Percentiles rank a stretch among this genome's conserved stretches.
phyloP scores from a whole-genome alignment of 1,140 invertebrate species.

The Drosophila kikkawai region DNA sequence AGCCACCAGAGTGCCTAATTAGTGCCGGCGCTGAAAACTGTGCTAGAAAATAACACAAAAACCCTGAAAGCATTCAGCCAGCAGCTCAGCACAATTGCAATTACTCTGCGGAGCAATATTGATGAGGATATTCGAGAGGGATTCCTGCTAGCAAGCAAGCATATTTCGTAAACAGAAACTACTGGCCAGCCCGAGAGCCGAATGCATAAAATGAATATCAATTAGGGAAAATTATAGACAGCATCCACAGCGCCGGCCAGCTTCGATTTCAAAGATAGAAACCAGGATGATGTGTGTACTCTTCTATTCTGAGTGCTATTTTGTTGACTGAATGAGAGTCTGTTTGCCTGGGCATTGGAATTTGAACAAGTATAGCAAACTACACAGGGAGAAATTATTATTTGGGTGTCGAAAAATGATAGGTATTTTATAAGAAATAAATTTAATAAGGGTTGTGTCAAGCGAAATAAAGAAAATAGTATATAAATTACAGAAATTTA shows the following conservation, averaged over 20 bases:
- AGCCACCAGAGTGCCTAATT: constrained; percentile 33
- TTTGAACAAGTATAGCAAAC: constrained; percentile 9
- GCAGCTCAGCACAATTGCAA: constrained; percentile 18
- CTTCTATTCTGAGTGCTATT: constrained; percentile 11
- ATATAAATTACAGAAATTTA: not conserved
- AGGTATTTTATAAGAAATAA: not conserved
- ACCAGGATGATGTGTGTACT: constrained; percentile 8
- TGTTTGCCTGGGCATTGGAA: constrained; percentile 1
- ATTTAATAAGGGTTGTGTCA: no score
- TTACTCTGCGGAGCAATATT: constrained; percentile 18
- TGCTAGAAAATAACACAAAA: constrained; percentile 45
- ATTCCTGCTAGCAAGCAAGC: not conserved
- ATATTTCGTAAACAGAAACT: constrained; percentile 36
- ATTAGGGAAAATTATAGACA: constrained; percentile 52
- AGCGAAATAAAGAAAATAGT: not conserved
- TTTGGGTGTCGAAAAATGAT: not conserved
- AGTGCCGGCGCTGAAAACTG: constrained; percentile 48
- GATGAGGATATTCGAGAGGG: constrained; percentile 3
- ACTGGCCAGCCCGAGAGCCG: constrained; percentile 1
- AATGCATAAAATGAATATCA: constrained; percentile 63
- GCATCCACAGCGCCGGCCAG: not conserved
- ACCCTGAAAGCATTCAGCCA: not conserved
- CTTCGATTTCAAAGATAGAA: constrained; percentile 38
- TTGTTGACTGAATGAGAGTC: constrained; percentile 26
- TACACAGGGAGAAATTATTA: not conserved